These are phyloP conservation scores for Acanthopleura granulata DNA, from an alignment of 2,888 invertebrate genomes.

Conservation along the genomic window DNA sequence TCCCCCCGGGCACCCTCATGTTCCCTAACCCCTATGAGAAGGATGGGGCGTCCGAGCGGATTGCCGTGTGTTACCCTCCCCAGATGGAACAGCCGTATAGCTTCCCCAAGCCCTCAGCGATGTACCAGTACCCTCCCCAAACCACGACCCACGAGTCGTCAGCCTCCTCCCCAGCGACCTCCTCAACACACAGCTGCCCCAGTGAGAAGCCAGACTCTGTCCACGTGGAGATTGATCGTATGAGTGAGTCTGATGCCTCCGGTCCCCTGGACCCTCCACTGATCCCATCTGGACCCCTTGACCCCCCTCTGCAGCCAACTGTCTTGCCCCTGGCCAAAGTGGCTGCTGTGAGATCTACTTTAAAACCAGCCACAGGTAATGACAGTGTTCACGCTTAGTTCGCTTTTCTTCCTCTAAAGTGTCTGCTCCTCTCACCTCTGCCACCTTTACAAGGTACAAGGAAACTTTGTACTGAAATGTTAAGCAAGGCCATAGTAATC, in stretches of 20 bases:
- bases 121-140: background rate
- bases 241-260: slow-evolving; percentile 4
- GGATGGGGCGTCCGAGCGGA: slow-evolving; percentile 13
- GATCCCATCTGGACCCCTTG: slow-evolving; percentile 41
- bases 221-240: slow-evolving; percentile 13
- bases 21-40: slow-evolving; percentile 29
- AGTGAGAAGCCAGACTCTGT: background rate
- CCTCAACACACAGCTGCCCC: too few species aligned
- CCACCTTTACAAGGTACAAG: too few species aligned
- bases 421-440: too few species aligned
- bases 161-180: background rate
- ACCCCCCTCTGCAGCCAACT: slow-evolving; percentile 50
- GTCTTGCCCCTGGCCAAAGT: slow-evolving; percentile 46
- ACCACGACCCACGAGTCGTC: background rate
- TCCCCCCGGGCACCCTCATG: slow-evolving; percentile 18
- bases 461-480: too few species aligned
- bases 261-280: slow-evolving; percentile 37
- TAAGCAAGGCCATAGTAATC: too few species aligned
- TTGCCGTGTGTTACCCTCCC: background rate
- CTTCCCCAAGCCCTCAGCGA: background rate
- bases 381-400: too few species aligned
- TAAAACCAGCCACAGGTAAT: background rate
- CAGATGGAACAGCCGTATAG: background rate
- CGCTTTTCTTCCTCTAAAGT: too few species aligned
- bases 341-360: slow-evolving; percentile 40